Evolutionary conservation across 2,888 invertebrate genomes (phyloP), one percentile per base, ranked within the genome.

Genomic region (Minunthozetes semirufus): DNA sequence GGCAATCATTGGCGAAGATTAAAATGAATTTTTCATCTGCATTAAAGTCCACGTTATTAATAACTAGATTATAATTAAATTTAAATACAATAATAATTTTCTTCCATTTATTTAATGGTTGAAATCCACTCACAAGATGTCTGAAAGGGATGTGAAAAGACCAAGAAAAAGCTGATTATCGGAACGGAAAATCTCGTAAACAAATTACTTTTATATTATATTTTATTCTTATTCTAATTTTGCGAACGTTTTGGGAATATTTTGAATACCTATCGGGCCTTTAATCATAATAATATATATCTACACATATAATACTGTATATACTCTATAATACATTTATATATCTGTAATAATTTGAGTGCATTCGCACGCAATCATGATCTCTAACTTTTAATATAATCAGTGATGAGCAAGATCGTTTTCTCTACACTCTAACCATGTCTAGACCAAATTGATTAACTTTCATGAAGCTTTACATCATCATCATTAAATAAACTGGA

Each of bases 281-380:
- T 56, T 56, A 17, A 25, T 22, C 50, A n/a, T 50, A 50, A 50
- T 50, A 50, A 50, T 50, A 50, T n/a, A n/a, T 50, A 50, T 19
- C 19, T 5, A 50, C 50, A 50, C 50, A 19, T n/a, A 27, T 15
- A 19, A 13, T 61, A 17, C 22, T 25, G 13, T 33, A 25, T 27
- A 29, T 61, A 15, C 15, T 8, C 3, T 61, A 61, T 33, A 59
- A 59, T 33, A 33, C 33, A 33, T 33, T 33, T 33, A 19, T 53
- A 19, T 53, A 53, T 53, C 29, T 59, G 27, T 66, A 66, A 66
- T 66, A 66, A 38, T 66, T 66, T 42, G 33, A 66, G 66, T 38
- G 66, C 33, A 66, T 19, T 66, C 19, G 66, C 66, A 66, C 66
- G 66, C 66, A 66, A 66, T 66, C 66, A 66, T 66, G 66, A 66